phyloP scores from a whole-genome alignment of 2,113 vertebrate species.

The Rostratula benghalensis region DNA sequence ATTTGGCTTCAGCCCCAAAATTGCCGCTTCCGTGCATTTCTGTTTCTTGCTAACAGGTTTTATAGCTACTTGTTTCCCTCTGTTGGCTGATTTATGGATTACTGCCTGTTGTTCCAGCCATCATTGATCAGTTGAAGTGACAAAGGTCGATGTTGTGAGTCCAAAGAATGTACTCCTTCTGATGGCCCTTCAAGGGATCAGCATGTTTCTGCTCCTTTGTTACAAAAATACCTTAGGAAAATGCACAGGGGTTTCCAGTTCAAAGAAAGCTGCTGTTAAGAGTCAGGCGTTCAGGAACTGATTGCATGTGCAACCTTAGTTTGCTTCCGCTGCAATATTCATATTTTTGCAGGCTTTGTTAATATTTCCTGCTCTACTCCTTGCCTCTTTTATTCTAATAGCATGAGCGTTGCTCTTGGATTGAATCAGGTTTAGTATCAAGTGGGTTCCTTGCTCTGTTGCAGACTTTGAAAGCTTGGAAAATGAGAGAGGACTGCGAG shows the following conservation, averaged over 20 bases:
- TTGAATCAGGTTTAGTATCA: not conserved
- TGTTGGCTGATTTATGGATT: not conserved
- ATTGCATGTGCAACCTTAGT: slow-evolving; percentile 43
- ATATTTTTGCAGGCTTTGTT: slow-evolving; percentile 38
- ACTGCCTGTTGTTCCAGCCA: not conserved
- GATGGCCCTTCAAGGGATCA: not conserved
- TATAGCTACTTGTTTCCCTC: not conserved
- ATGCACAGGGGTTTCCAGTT: not conserved
- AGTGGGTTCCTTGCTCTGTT: not conserved
- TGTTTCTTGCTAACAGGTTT: not conserved
- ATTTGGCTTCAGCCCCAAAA: not conserved
- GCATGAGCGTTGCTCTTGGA: slow-evolving; percentile 10
- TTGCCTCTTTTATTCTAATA: slow-evolving; percentile 14
- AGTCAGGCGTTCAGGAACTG: not conserved
- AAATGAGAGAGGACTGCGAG: slow-evolving; percentile 1
- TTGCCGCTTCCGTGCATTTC: not conserved
- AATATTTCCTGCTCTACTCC: slow-evolving; percentile 6
- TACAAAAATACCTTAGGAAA: not conserved
- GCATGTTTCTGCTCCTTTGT: not conserved
- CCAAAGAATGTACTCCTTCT: not conserved
- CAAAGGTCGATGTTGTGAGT: not conserved
- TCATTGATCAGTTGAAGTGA: not conserved
- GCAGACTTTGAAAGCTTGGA: slow-evolving; percentile 6
- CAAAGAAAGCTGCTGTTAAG: not conserved
- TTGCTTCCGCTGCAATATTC: slow-evolving; percentile 26